Evolutionary conservation across 2,888 invertebrate species (phyloP).

Genomic region (Noctua janthe): DNA sequence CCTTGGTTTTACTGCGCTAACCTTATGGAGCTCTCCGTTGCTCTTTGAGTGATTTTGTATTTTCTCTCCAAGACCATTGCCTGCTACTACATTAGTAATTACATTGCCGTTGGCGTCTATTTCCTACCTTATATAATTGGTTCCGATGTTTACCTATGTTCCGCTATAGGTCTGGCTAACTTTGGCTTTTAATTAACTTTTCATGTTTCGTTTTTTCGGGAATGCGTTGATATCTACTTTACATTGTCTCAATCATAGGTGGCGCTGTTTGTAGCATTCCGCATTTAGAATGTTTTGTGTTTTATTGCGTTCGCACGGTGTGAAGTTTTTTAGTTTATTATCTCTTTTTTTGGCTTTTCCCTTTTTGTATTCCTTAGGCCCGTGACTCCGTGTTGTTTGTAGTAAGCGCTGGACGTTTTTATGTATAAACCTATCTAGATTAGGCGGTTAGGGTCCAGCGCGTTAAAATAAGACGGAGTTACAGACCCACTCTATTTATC

Average conservation of each 20-base stretch:
- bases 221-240: neutral
- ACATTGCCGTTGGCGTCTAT: neutral
- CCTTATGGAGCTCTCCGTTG: neutral
- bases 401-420: neutral
- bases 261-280: constrained; percentile 40
- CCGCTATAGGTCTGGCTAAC: neutral
- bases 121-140: too few species aligned
- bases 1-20: neutral
- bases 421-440: neutral
- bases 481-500: neutral
- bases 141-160: neutral
- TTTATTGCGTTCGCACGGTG: neutral
- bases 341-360: neutral
- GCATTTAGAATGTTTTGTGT: neutral
- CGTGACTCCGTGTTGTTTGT: neutral
- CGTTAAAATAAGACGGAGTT: too few species aligned
- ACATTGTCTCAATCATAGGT: constrained; percentile 23
- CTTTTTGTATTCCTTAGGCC: neutral
- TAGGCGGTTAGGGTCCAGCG: too few species aligned
- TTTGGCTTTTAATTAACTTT: neutral
- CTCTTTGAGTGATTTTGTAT: neutral
- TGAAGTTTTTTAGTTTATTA: neutral
- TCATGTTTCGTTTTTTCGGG: neutral
- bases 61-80: neutral
- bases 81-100: neutral